A percentile compares a stretch with the other conserved stretches of the same genome.
phyloP scores from a whole-genome alignment of 1,140 invertebrate genomes.

The Medauroidea extradentata region DNA sequence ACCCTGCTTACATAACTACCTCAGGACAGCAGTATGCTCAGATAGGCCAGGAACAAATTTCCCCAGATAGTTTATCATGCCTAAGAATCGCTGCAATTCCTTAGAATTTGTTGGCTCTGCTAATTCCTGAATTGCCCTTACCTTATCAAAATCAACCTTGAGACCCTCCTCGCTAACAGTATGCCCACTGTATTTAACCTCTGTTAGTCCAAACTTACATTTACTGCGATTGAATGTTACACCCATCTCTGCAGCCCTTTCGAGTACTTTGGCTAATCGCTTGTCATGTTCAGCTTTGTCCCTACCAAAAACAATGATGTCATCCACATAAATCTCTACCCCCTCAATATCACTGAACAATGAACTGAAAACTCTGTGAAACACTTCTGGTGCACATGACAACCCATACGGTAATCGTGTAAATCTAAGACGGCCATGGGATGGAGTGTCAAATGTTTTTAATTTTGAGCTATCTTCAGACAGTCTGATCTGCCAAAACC shows the following conservation, averaged over 20 bases:
- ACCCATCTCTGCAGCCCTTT: conserved; percentile 19
- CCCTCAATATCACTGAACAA: conserved; percentile 17
- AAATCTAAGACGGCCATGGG: conserved; percentile 13
- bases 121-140: conserved; percentile 33
- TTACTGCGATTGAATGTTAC: conserved; percentile 32
- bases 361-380: conserved; percentile 16
- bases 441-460: conserved; percentile 17
- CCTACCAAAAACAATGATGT: conserved; percentile 22
- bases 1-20: no score
- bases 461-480: conserved; percentile 14
- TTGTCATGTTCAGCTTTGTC: conserved; percentile 13
- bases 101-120: conserved; percentile 18
- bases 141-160: conserved; percentile 29
- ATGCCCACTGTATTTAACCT: conserved; percentile 36
- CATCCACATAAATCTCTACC: conserved; percentile 20
- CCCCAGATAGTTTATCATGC: conserved; percentile 12
- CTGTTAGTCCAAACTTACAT: conserved; percentile 23
- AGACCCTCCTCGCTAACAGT: conserved; percentile 36
- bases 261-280: conserved; percentile 19
- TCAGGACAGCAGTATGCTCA: no score
- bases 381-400: conserved; percentile 20
- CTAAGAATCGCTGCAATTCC: conserved; percentile 17
- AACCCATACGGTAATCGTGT: conserved; percentile 17
- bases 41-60: conserved; percentile 11
- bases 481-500: no score